A percentile compares a stretch with the other conserved stretches of the same genome.
Conservation (phyloP, 1,140 invertebrate genomes). For the Aleiodes sp. region DNA sequence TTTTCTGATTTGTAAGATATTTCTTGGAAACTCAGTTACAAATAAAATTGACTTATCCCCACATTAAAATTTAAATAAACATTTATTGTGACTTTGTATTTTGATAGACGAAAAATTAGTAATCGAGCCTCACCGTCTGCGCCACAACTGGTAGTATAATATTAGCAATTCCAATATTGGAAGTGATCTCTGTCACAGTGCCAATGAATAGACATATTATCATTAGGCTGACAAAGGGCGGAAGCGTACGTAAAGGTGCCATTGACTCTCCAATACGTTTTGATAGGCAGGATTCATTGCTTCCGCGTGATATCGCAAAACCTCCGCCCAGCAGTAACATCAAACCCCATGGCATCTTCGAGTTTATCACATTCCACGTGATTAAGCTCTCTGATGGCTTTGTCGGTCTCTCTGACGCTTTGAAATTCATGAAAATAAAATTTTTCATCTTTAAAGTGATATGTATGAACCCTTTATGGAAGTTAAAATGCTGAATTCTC, state of each 20-base stretch:
- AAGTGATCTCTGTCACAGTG: conserved; percentile 82
- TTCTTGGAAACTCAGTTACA: no score
- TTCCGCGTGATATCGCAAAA: conserved; percentile 84
- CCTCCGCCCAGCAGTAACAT: conserved; percentile 81
- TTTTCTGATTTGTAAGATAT: no score
- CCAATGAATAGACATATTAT: conserved; percentile 68
- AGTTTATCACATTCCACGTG: conserved; percentile 78
- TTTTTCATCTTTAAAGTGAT: neutral
- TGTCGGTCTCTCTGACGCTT: conserved; percentile 61
- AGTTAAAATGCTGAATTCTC: no score
- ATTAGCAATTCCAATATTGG: conserved; percentile 87
- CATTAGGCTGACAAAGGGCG: conserved; percentile 67
- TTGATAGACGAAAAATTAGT: no score
- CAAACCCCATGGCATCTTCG: conserved; percentile 79
- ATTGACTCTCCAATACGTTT: conserved; percentile 72
- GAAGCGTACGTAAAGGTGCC: conserved; percentile 66
- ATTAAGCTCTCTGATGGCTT: conserved; percentile 72
- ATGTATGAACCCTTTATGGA: no score
- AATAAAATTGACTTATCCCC: no score
- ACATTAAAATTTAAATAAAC: no score
- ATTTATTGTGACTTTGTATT: no score
- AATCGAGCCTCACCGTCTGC: conserved; percentile 72
- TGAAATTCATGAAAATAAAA: neutral
- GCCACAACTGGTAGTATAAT: conserved; percentile 83
- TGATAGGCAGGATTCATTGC: conserved; percentile 78